Evolutionary conservation across 2,888 invertebrate genomes (phyloP).

Genomic region (Lathronympha strigana): DNA sequence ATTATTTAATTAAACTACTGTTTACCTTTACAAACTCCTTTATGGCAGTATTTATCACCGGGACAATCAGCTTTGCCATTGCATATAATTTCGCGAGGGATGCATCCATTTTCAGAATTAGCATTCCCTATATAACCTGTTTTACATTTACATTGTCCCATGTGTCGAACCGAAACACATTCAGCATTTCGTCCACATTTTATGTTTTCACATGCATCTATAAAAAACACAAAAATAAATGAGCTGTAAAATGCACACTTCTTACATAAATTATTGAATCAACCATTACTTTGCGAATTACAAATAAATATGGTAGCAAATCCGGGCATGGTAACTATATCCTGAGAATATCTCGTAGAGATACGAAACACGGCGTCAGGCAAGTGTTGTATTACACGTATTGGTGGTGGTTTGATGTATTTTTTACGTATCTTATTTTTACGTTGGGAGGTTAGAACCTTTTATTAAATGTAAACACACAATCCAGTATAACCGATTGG

Average conservation of each 20-base stretch:
- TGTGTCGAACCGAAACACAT: constrained; percentile 90
- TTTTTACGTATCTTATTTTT: too few relatives aligned
- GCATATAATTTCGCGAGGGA: constrained; percentile 89
- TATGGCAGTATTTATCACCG: constrained; percentile 91
- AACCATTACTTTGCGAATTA: too few relatives aligned
- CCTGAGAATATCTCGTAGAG: too few relatives aligned
- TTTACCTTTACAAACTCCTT: constrained; percentile 90
- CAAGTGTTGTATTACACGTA: too few relatives aligned
- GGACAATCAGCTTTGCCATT: constrained; percentile 89
- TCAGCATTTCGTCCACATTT: constrained; percentile 93
- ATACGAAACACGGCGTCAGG: too few relatives aligned
- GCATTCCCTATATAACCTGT: constrained; percentile 91
- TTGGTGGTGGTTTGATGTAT: too few relatives aligned
- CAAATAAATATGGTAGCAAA: too few relatives aligned
- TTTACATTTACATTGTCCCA: constrained; percentile 91
- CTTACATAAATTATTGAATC: neutral
- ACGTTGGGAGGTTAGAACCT: too few relatives aligned
- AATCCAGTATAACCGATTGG: too few relatives aligned
- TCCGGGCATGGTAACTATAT: too few relatives aligned
- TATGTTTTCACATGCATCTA: constrained; percentile 90
- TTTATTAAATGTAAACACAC: too few relatives aligned
- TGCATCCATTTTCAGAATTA: constrained; percentile 89
- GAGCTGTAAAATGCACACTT: neutral
- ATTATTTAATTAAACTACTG: neutral
- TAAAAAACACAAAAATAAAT: constrained; percentile 36